Conservation (phyloP, 2,113 vertebrate genomes). For the Zingel zingel region DNA sequence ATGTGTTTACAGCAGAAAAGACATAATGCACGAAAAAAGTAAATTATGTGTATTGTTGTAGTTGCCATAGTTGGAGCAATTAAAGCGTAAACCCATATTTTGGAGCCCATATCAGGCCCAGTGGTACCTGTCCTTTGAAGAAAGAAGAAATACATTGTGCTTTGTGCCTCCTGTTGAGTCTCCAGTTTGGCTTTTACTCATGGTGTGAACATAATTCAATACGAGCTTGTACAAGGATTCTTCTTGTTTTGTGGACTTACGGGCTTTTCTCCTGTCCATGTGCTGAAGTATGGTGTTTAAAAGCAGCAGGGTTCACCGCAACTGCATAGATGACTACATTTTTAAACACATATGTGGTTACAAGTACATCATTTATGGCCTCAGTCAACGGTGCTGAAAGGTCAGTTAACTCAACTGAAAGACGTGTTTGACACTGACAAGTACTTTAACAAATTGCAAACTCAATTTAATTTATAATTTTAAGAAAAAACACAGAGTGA, state of each 20-base stretch:
- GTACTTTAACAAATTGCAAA: slow-evolving; percentile 33
- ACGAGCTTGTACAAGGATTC: slow-evolving; percentile 36
- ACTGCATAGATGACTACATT: slow-evolving; percentile 21
- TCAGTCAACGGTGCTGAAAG: slow-evolving; percentile 30
- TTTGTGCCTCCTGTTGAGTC: slow-evolving; percentile 32
- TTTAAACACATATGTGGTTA: slow-evolving; percentile 47
- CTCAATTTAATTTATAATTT: slow-evolving; percentile 16
- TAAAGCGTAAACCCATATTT: slow-evolving; percentile 37
- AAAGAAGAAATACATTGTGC: slow-evolving; percentile 20
- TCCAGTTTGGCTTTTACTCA: slow-evolving; percentile 37
- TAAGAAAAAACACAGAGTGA: background rate
- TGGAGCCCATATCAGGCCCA: slow-evolving; percentile 21
- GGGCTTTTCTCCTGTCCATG: slow-evolving; percentile 15
- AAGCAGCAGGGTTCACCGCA: slow-evolving; percentile 24
- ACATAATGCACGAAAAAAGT: background rate
- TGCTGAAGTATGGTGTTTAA: slow-evolving; percentile 6
- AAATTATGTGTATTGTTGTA: background rate
- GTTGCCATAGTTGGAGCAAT: slow-evolving; percentile 19
- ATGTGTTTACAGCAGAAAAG: background rate
- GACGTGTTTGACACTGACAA: slow-evolving; percentile 42
- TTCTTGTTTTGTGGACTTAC: slow-evolving; percentile 25
- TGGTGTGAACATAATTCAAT: slow-evolving; percentile 50
- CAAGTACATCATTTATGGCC: slow-evolving; percentile 44
- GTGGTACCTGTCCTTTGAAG: slow-evolving; percentile 16
- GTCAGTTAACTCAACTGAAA: slow-evolving; percentile 43